A percentile compares a stretch with the other conserved stretches of the same genome.
These are phyloP conservation scores for Nesoenas mayeri DNA, from an alignment of 2,113 vertebrate genomes.

Conservation along the genomic window DNA sequence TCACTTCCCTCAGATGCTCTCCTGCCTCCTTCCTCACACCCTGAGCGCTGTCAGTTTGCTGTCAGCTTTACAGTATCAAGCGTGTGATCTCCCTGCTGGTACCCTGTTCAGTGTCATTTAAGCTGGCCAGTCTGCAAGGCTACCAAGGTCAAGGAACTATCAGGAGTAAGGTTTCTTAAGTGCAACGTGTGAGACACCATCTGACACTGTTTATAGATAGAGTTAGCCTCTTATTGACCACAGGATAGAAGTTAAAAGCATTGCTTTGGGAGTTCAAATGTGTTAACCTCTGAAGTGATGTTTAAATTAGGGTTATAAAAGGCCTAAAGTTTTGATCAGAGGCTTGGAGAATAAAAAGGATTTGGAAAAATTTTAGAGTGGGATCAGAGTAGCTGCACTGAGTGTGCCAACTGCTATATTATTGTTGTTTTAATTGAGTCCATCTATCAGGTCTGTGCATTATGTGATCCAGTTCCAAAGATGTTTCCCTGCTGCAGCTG, in stretches of 20 bases:
- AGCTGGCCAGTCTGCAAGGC: conserved; percentile 65
- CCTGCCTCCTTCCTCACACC: background rate
- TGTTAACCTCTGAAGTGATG: conserved; percentile 83
- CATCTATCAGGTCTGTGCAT: conserved; percentile 66
- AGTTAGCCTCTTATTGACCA: conserved; percentile 78
- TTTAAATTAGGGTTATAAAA: conserved; percentile 80
- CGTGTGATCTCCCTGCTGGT: conserved; percentile 56
- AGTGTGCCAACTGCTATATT: conserved; percentile 66
- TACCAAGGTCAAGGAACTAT: conserved; percentile 82
- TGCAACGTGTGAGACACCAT: conserved; percentile 84
- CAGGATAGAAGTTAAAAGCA: conserved; percentile 84
- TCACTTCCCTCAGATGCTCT: background rate
- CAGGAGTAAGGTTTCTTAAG: conserved; percentile 84
- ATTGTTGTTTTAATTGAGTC: conserved; percentile 67
- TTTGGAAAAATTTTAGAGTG: conserved; percentile 55
- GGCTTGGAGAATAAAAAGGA: conserved; percentile 40
- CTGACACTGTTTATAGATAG: conserved; percentile 86
- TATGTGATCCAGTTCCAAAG: conserved; percentile 58
- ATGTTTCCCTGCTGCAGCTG: conserved; percentile 62
- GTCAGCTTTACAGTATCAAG: conserved; percentile 51
- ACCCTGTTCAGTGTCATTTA: conserved; percentile 80
- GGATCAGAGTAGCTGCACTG: conserved; percentile 68
- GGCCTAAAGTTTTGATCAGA: conserved; percentile 70
- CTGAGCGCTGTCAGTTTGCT: background rate
- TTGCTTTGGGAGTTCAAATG: conserved; percentile 74